A percentile compares a stretch with the other conserved stretches of the same genome.
These are phyloP conservation scores for Anthoscopus minutus DNA, from an alignment of 2,113 vertebrate genomes.

Conservation along the genomic window DNA sequence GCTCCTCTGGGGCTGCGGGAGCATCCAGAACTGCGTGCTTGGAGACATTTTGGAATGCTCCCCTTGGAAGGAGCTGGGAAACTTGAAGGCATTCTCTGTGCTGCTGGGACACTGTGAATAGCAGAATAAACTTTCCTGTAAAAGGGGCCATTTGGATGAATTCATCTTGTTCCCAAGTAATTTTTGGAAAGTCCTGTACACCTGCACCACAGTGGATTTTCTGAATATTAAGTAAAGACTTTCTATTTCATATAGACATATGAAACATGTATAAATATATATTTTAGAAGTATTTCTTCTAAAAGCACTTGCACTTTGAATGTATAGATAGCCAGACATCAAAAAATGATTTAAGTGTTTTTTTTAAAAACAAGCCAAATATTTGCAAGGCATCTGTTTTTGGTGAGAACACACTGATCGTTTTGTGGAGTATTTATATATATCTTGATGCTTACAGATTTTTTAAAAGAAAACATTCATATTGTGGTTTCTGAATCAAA, in stretches of 20 bases:
- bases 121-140: neutral
- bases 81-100: neutral
- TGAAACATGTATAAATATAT: neutral
- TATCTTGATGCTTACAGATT: conserved; percentile 50
- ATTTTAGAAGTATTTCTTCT: conserved; percentile 53
- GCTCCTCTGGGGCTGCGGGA: rapidly evolving
- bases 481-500: conserved; percentile 70
- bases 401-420: conserved; percentile 50
- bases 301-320: conserved; percentile 45
- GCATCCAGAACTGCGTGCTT: rapidly evolving
- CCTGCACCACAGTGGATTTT: conserved; percentile 32
- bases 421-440: conserved; percentile 58
- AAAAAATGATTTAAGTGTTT: conserved; percentile 67
- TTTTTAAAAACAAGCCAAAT: conserved; percentile 57
- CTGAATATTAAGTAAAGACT: neutral
- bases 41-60: neutral
- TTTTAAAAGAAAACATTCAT: conserved; percentile 72
- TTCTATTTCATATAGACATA: neutral
- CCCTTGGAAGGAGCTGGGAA: neutral
- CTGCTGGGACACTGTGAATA: neutral
- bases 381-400: conserved; percentile 48
- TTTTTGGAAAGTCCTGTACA: conserved; percentile 3
- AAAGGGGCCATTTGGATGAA: conserved; percentile 5
- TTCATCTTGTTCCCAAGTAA: neutral
- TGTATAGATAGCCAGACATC: conserved; percentile 45